A percentile compares a stretch with the other conserved stretches of the same genome.
These are phyloP conservation scores for Morpho deidamia DNA, from an alignment of 2,888 invertebrate genomes.

Conservation along the genomic window DNA sequence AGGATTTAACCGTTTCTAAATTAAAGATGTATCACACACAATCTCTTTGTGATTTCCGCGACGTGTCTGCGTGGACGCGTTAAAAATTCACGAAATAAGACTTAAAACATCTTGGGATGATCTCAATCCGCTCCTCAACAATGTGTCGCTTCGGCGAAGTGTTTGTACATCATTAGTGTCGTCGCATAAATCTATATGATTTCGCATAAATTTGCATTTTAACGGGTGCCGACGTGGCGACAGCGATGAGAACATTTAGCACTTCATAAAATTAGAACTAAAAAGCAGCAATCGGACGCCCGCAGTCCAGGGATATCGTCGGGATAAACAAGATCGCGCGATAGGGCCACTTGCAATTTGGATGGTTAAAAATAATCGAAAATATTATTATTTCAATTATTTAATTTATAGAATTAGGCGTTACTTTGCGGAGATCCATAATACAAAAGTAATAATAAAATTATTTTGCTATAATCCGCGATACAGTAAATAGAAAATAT, in stretches of 20 bases:
- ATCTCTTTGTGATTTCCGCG: too few species aligned
- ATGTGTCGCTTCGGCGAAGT: constrained; percentile 16
- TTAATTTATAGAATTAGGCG: too few species aligned
- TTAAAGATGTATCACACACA: too few species aligned
- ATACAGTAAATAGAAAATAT: too few species aligned
- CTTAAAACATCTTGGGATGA: constrained; percentile 5
- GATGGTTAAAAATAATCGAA: too few species aligned
- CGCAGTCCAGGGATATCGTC: neutral
- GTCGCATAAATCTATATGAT: constrained; percentile 54
- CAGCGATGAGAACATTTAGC: constrained; percentile 43
- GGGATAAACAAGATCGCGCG: too few species aligned
- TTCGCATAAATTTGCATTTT: constrained; percentile 65
- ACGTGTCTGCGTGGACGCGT: neutral
- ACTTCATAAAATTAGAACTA: constrained; percentile 59
- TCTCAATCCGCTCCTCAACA: constrained; percentile 7
- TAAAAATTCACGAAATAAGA: constrained; percentile 1
- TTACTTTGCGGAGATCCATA: too few species aligned
- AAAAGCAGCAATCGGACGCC: constrained; percentile 37
- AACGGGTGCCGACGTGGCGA: constrained; percentile 40
- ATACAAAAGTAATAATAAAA: too few species aligned
- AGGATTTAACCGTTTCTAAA: too few species aligned
- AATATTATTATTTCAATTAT: too few species aligned
- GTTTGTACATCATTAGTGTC: constrained; percentile 46
- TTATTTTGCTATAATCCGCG: too few species aligned
- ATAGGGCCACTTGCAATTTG: too few species aligned